phyloP scores from a whole-genome alignment of 1,140 invertebrate species.

The Drosophila albomicans region DNA sequence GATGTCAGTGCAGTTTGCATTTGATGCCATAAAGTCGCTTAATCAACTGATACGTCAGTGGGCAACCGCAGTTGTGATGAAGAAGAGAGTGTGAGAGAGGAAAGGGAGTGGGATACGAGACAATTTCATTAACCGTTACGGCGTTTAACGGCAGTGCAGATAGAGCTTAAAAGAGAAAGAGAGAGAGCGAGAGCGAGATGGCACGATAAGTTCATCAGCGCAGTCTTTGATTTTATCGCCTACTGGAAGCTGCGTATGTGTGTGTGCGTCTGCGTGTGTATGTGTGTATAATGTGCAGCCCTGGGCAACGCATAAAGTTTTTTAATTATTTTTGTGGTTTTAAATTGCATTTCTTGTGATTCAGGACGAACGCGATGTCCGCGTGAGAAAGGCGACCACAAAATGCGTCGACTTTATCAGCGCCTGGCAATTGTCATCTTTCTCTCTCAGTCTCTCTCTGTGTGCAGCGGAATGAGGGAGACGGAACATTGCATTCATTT shows the following conservation, averaged over 20 bases:
- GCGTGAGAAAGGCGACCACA: constrained; percentile 57
- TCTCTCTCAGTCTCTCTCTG: not conserved
- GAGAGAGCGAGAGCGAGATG: not conserved
- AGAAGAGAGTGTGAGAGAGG: not conserved
- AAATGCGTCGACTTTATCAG: constrained; percentile 72
- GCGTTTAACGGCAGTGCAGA: constrained; percentile 42
- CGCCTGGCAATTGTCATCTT: constrained; percentile 66
- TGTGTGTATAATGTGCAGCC: constrained; percentile 6
- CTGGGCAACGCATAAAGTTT: constrained; percentile 68
- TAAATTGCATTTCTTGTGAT: constrained; percentile 68
- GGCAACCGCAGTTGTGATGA: constrained; percentile 17
- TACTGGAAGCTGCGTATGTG: constrained; percentile 39
- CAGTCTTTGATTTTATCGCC: constrained; percentile 72
- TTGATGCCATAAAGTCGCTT: constrained; percentile 39
- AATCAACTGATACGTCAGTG: constrained; percentile 45
- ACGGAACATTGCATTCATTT: constrained; percentile 57
- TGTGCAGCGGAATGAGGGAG: not conserved
- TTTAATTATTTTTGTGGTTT: constrained; percentile 81
- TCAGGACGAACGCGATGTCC: constrained; percentile 28
- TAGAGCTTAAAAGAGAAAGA: no score
- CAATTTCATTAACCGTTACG: constrained; percentile 72
- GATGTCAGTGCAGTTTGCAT: constrained; percentile 15
- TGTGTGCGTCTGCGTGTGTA: not conserved
- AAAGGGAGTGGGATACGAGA: constrained; percentile 35
- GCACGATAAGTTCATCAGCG: constrained; percentile 48